phyloP scores from a whole-genome alignment of 2,113 vertebrate species.

The Telmatochromis brachygnathus region DNA sequence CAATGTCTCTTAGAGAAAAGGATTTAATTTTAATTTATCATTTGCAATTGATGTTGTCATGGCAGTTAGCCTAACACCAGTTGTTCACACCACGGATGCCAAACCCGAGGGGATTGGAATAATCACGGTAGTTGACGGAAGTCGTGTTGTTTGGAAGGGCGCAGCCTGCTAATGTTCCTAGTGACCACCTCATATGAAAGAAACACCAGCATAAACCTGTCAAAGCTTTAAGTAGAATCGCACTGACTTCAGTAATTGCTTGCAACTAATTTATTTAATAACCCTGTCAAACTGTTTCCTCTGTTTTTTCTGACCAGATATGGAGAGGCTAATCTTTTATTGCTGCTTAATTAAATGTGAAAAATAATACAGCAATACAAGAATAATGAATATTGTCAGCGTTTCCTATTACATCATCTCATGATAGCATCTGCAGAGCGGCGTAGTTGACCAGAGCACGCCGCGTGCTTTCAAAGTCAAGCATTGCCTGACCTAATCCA shows the following conservation, averaged over 20 bases:
- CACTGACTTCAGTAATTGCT: slow-evolving; percentile 8
- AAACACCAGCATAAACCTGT: slow-evolving; percentile 12
- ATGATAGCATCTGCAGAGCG: background rate
- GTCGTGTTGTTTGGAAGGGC: background rate
- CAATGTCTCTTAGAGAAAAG: background rate
- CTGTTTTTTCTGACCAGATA: background rate
- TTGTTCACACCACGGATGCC: slow-evolving; percentile 20
- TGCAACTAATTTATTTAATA: background rate
- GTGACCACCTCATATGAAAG: background rate
- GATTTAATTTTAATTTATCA: slow-evolving; percentile 37
- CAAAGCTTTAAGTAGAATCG: background rate
- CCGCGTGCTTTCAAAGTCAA: background rate
- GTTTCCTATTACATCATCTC: background rate
- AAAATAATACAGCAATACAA: background rate
- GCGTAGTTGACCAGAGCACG: background rate
- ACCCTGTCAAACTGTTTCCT: background rate
- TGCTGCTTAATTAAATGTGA: background rate
- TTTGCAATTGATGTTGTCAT: slow-evolving; percentile 35
- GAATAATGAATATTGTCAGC: background rate
- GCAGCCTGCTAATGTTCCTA: background rate
- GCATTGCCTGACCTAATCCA: background rate
- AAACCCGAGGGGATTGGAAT: slow-evolving; percentile 20
- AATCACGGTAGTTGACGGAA: slow-evolving; percentile 26
- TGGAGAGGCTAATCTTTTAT: background rate
- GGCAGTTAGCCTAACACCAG: slow-evolving; percentile 18